These are phyloP conservation scores for Lucilia sericata DNA, from an alignment of 1,140 invertebrate species.

Conservation along the genomic window DNA sequence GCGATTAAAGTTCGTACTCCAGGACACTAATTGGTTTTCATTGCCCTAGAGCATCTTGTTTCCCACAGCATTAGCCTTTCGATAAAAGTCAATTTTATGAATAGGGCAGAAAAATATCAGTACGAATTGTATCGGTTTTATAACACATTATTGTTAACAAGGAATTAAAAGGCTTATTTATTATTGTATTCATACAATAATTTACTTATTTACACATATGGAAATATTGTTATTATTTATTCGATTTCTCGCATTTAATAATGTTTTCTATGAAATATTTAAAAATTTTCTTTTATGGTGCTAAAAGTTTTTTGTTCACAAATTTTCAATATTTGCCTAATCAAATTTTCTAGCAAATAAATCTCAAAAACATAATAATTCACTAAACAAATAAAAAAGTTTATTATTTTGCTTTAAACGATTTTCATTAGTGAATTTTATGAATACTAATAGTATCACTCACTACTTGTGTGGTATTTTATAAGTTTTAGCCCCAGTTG, in stretches of 20 bases:
- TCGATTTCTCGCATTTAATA: not conserved
- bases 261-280: not conserved
- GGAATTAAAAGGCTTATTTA: not conserved
- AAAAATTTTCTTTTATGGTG: not conserved
- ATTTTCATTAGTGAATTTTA: not conserved
- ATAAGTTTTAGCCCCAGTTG: too few relatives aligned
- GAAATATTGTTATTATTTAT: not conserved
- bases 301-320: not conserved
- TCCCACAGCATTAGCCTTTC: too few relatives aligned
- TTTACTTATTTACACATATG: constrained; percentile 6
- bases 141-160: not conserved
- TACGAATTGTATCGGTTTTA: not conserved
- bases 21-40: too few relatives aligned
- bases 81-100: too few relatives aligned
- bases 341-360: not conserved
- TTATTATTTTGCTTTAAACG: not conserved
- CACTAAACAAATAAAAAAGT: not conserved
- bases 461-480: too few relatives aligned
- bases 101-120: too few relatives aligned
- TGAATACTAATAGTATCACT: too few relatives aligned
- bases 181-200: not conserved
- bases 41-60: too few relatives aligned
- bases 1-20: too few relatives aligned
- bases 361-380: not conserved
- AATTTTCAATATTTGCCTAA: not conserved